Evolutionary conservation across 2,888 invertebrate genomes (phyloP), one percentile per base, ranked within the genome.

Genomic region (Lamproptera curius): DNA sequence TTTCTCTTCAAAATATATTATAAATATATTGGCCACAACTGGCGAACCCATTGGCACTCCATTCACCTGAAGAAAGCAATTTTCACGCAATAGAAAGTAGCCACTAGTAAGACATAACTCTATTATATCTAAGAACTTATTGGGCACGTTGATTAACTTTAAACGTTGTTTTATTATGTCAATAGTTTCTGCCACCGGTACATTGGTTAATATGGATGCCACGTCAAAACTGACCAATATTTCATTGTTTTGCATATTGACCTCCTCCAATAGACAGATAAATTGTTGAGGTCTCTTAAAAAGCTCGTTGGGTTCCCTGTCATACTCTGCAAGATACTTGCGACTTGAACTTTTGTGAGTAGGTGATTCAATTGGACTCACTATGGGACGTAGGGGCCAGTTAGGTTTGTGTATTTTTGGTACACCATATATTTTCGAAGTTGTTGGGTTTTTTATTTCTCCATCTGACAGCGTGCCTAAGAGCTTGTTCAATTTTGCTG

Each of bases 321-420:
- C 39, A 39, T n/a, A 10, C 10, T 14, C 10, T 26, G 14, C 4
- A 39, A 23, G 9, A 39, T 39, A 0, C 15, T 39, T 26, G 39
- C 26, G 23, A 23, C 23, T 13, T 23, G 23, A 26, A n/a, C 23
- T 23, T 31, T 42, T 28, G 16, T 51, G 53, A 23, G 52, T 51
- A 1, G 52, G 53, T 6, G 51, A 45, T 13, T 44, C 47, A 4
- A 54, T 56, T 46, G 54, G 54, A 33, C 56, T 58, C 8, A 55
- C 54, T 6, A 58, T 56, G 6, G 53, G 54, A 15, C 57, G 34
- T 14, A 56, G 14, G 1, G 57, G 51, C 34, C 49, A 45, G 11
- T 51, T 50, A 2, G 42, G 10, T 17, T 56, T 56, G 14, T 58
- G 53, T 16, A 58, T 31, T 42, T 55, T 55, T 8, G 48, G 50